A percentile compares a stretch with the other conserved stretches of the same genome.
These are phyloP conservation scores for Whitmania pigra DNA, from an alignment of 1,140 invertebrate genomes.

Conservation along the genomic window DNA sequence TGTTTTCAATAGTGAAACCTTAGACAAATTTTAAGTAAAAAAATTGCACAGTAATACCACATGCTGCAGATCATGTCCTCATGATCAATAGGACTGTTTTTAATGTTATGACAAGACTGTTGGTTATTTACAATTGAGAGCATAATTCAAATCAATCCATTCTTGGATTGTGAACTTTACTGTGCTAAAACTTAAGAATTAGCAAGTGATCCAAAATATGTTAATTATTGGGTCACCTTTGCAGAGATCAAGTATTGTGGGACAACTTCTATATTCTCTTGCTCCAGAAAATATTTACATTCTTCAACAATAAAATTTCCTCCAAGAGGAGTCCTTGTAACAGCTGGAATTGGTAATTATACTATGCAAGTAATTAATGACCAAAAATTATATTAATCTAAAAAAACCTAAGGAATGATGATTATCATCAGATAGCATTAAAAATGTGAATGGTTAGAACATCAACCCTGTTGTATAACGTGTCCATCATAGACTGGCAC, in stretches of 20 bases:
- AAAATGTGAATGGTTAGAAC: too few relatives aligned
- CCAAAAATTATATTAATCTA: background rate
- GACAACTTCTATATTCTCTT: slow-evolving; percentile 65
- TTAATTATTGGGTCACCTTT: slow-evolving; percentile 37
- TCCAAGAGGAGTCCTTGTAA: slow-evolving; percentile 47
- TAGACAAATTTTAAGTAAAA: too few relatives aligned
- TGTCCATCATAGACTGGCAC: slow-evolving; percentile 90
- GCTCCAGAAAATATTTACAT: slow-evolving; percentile 62
- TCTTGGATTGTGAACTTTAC: too few relatives aligned
- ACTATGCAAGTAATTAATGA: background rate
- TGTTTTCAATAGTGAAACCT: too few relatives aligned
- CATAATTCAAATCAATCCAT: too few relatives aligned
- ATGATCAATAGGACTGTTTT: too few relatives aligned
- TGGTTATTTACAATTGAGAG: too few relatives aligned
- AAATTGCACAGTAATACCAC: too few relatives aligned
- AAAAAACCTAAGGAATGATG: background rate
- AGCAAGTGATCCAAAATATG: too few relatives aligned
- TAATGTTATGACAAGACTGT: too few relatives aligned
- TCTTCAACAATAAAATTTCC: slow-evolving; percentile 80
- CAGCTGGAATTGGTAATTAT: background rate
- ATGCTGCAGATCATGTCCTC: too few relatives aligned
- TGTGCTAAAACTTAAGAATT: too few relatives aligned
- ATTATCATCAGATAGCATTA: background rate
- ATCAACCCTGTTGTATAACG: slow-evolving; percentile 59
- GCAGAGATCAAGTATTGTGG: slow-evolving; percentile 67